Base-by-base conservation (phyloP, 2,113 vertebrate genomes). In the Psephotus haematonotus region DNA sequence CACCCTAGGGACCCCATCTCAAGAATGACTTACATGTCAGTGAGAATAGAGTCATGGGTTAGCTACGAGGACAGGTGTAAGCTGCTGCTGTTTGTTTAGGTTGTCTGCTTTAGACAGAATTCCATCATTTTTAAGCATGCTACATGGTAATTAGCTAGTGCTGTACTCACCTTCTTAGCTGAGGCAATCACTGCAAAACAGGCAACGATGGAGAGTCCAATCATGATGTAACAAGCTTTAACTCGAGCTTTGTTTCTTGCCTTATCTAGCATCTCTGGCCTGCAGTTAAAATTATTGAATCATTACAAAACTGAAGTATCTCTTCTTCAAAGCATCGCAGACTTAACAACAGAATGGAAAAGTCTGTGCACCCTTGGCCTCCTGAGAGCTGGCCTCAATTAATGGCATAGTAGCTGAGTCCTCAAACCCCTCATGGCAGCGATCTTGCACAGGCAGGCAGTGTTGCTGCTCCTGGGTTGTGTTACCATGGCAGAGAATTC, bases 191-290 rank as follows among this genome's bases (percentile, higher is more conserved):
- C 98, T 1, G 95, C 97, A 70, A 98, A 98, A 24, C 98, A 98
- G 90, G 98, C 98, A 6, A 98, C 65, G 8, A 98, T 84, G 2
- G 98, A 98, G 53, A 98, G 97, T 47, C 96, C 97, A 25, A 98
- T 98, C 98, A 98, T 98, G 83, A 98, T 97, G 91, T 98, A 98
- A 91, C 98, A 98, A 25, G 91, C 96, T 96, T 98, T 98, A 72
- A 98, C 97, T 67, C 98, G 97, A 69, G 98, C 98, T 96, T 97
- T 98, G 97, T 98, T 98, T 81, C 98, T 97, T 68, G 98, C 97
- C 79, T 88, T 96, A 82, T 97, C 97, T 41, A 98, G 79, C 97
- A 97, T 98, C 96, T 98, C 97, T 71, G 97, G 94, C 92, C 98
- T 98, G 95, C 85, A 97, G 68, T 65, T 86, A 88, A 90, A 94